phyloP scores from a whole-genome alignment of 1,140 invertebrate species.

The Lysiphlebus fabarum region DNA sequence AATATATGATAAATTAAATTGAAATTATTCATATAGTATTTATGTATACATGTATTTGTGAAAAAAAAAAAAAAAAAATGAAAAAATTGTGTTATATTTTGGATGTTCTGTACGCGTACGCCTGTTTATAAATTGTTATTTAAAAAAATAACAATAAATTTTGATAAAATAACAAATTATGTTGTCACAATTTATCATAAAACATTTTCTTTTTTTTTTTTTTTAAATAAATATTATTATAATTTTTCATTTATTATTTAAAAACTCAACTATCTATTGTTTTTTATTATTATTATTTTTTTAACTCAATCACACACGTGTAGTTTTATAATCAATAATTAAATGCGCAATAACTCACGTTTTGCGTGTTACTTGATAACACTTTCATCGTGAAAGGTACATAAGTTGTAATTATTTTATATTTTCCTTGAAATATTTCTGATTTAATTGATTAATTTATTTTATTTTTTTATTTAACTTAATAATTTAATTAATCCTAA shows the following conservation, averaged over 20 bases:
- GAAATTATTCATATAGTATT: background rate
- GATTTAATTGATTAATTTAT: background rate
- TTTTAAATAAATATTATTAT: too few relatives aligned
- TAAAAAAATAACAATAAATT: conserved; percentile 10
- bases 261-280: too few relatives aligned
- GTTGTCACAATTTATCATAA: background rate
- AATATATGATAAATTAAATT: too few relatives aligned
- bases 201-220: too few relatives aligned
- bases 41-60: background rate
- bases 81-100: conserved; percentile 14
- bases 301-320: conserved; percentile 15
- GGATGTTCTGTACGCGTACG: conserved; percentile 22
- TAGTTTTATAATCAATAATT: conserved; percentile 17
- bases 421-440: background rate
- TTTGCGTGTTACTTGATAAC: conserved; percentile 3
- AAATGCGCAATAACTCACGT: conserved; percentile 15
- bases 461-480: conserved; percentile 20
- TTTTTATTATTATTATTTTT: too few relatives aligned
- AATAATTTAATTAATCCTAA: conserved; percentile 43
- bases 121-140: conserved; percentile 13
- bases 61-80: conserved; percentile 9
- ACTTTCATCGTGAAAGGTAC: conserved; percentile 21
- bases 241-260: too few relatives aligned
- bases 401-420: conserved; percentile 6
- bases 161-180: background rate